phyloP scores from a whole-genome alignment of 2,113 vertebrate genomes.

The Leucopsar rothschildi region DNA sequence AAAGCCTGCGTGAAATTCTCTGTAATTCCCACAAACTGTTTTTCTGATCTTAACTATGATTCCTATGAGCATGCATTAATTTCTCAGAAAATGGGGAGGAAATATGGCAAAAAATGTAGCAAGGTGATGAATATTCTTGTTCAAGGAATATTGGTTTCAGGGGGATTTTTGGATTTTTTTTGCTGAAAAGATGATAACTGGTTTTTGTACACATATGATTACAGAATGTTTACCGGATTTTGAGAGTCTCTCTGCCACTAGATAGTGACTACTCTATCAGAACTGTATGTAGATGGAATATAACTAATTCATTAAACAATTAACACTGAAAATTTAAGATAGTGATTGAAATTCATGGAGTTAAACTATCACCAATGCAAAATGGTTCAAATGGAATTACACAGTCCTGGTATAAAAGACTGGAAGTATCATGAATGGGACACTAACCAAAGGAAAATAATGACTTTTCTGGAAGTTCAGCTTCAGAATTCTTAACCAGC shows the following conservation, averaged over 20 bases:
- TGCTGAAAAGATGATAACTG: background rate
- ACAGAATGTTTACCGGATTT: background rate
- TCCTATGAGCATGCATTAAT: background rate
- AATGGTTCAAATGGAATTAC: background rate
- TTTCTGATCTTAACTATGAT: background rate
- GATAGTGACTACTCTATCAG: background rate
- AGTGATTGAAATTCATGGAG: background rate
- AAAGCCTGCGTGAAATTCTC: background rate
- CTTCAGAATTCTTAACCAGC: background rate
- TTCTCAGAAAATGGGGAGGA: background rate
- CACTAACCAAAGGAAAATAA: background rate
- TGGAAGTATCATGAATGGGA: background rate
- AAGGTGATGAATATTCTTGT: background rate
- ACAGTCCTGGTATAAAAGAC: background rate
- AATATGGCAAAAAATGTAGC: background rate
- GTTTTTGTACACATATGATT: background rate
- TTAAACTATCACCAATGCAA: background rate
- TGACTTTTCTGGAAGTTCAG: background rate
- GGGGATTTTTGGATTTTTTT: background rate
- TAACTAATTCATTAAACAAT: background rate
- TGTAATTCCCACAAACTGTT: background rate
- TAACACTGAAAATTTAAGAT: background rate
- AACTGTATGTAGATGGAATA: background rate
- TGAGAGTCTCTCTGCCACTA: background rate
- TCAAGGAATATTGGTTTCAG: background rate